These are phyloP conservation scores for Saccopteryx leptura DNA, from an alignment of 2,113 vertebrate genomes.

Conservation along the genomic window DNA sequence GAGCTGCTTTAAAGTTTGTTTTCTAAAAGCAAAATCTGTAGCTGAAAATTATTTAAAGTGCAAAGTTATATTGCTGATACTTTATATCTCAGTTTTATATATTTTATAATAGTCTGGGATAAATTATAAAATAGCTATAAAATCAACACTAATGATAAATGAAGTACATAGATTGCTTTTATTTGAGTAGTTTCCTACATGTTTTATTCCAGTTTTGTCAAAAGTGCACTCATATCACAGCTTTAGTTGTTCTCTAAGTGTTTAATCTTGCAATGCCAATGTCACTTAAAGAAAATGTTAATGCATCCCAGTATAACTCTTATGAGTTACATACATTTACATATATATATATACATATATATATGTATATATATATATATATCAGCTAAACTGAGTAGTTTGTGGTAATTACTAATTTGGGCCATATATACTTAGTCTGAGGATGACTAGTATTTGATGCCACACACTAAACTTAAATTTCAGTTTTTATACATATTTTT, in stretches of 20 bases:
- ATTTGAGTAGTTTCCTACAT: conserved; percentile 84
- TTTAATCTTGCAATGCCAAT: conserved; percentile 88
- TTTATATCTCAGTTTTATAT: conserved; percentile 93
- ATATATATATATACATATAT: neutral
- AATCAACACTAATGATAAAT: conserved; percentile 84
- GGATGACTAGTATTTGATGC: conserved; percentile 82
- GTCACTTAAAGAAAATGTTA: conserved; percentile 83
- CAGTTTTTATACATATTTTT: conserved; percentile 73
- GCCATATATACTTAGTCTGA: conserved; percentile 82
- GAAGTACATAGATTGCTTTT: conserved; percentile 85
- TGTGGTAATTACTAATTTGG: conserved; percentile 82
- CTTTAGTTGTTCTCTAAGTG: conserved; percentile 88
- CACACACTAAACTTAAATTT: conserved; percentile 79
- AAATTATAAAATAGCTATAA: conserved; percentile 89
- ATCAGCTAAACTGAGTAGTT: conserved; percentile 77
- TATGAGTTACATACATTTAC: conserved; percentile 66
- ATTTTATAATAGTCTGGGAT: conserved; percentile 92
- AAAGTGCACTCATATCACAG: conserved; percentile 84
- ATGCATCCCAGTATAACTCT: conserved; percentile 68
- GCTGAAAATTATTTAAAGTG: conserved; percentile 90
- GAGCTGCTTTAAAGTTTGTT: conserved; percentile 89
- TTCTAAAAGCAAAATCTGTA: conserved; percentile 90
- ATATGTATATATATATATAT: conserved; percentile 50
- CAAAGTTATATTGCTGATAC: conserved; percentile 89
- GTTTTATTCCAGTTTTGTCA: conserved; percentile 85